phyloP scores from a whole-genome alignment of 2,113 vertebrate species.

The Garra rufa region DNA sequence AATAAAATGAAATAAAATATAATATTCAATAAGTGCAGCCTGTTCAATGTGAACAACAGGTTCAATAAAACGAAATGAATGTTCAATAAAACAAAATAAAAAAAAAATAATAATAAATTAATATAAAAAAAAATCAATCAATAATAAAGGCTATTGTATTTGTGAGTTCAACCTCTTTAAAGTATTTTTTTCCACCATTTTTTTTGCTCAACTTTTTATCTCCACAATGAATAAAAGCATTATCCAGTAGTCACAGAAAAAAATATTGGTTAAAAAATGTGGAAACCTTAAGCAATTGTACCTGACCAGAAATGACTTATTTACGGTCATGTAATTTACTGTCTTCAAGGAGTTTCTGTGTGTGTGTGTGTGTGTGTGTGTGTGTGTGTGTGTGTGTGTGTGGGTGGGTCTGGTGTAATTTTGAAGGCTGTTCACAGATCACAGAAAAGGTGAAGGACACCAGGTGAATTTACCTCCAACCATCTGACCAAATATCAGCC shows the following conservation, averaged over 20 bases:
- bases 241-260: not conserved
- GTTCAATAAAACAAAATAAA: no score
- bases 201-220: no score
- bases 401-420: no score
- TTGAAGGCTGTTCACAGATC: not conserved
- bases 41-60: no score
- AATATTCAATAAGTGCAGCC: no score
- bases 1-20: no score
- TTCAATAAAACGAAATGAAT: no score
- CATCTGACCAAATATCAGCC: constrained; percentile 36
- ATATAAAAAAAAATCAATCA: no score
- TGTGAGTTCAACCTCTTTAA: not conserved
- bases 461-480: constrained; percentile 26
- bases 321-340: not conserved
- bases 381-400: not conserved
- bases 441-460: constrained; percentile 30
- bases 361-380: not conserved
- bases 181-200: not conserved
- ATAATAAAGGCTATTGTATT: not conserved
- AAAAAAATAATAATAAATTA: no score
- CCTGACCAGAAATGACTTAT: no score
- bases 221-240: not conserved
- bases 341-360: not conserved
- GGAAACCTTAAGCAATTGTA: no score
- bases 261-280: not conserved